Evolutionary conservation across 2,797 vertebrate species (phyloP), one percentile per base, ranked within the genome.

Genomic region (Ctenosaura bakeri): DNA sequence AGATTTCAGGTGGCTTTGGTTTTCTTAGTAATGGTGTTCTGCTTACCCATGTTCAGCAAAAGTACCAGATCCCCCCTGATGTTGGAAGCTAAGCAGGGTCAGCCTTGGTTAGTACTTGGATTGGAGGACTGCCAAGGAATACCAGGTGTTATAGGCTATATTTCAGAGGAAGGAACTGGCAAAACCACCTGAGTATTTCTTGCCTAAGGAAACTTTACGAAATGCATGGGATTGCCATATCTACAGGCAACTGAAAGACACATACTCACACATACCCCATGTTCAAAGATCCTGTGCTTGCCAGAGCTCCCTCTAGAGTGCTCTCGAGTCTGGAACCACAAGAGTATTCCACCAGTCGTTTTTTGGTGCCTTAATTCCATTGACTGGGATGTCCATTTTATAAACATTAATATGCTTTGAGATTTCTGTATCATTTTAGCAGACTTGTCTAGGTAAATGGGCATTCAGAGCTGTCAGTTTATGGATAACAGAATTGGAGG

Each of bases 251-350:
- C 52, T 52, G 7, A 12, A 52, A 52, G 7, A 12, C 52, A 52
- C 10, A 52, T 52, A 12, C 50, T 6, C 50, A 52, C 52, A 52
- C 42, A 46, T 56, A 56, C 54, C 16, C 24, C 64, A 29, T 29
- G 29, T 69, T 69, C 66, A 32, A 32, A 8, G 16, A 32, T 6
- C 14, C 6, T 71, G 9, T 71, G 5, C 74, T 74, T 86, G 4
- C 52, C 69, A 18, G n/a, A 66, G 79, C n/a, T 90, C 80, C 80
- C 62, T 77, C 73, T 50, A 86, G 62, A 29, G 13, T 81, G 50
- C 20, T 82, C 24, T 86, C 71, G 26, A n/a, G 16, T 64, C 50
- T 71, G n/a, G 66, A n/a, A 2, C 32, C n/a, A 24, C 12, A 66
- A 38, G 20, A 78, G 62, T n/a, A 4, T n/a, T n/a, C 18, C 1